Evolutionary conservation across 2,888 invertebrate species (phyloP).

Genomic region (Lobophora halterata): DNA sequence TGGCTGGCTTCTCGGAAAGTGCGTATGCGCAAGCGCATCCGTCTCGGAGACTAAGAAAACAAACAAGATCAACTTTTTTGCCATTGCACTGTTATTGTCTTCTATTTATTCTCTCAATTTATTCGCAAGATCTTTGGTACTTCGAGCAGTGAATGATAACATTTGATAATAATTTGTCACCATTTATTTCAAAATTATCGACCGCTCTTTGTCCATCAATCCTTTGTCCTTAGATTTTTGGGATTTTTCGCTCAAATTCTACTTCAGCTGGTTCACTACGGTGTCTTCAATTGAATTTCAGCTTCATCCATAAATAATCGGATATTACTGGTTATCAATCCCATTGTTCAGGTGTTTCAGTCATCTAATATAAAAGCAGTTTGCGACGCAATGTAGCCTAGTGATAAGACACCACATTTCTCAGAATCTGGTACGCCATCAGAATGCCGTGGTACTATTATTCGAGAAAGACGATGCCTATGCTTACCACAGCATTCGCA

Average conservation of each 20-base stretch:
- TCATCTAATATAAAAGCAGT: conserved; percentile 15
- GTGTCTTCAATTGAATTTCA: not conserved
- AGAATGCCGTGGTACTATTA: conserved; percentile 23
- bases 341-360: conserved; percentile 10
- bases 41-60: conserved; percentile 42
- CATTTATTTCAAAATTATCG: too few species aligned
- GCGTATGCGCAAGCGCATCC: conserved; percentile 48
- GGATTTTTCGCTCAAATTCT: too few species aligned
- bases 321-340: conserved; percentile 1
- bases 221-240: too few species aligned
- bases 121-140: too few species aligned
- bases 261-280: not conserved
- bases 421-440: conserved; percentile 19
- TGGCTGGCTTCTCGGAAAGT: conserved; percentile 59
- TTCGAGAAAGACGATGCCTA: conserved; percentile 5
- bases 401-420: conserved; percentile 20
- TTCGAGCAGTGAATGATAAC: too few species aligned
- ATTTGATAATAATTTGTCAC: too few species aligned
- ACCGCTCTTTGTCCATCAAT: too few species aligned
- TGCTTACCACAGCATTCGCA: too few species aligned
- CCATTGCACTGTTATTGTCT: conserved; percentile 25
- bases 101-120: not conserved
- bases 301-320: conserved; percentile 1
- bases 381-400: conserved; percentile 13
- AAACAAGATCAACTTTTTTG: conserved; percentile 28